Percentiles rank a stretch among this genome's conserved stretches.
Conservation (phyloP, 2,888 invertebrate species). For the Dicyrtoma fusca region DNA sequence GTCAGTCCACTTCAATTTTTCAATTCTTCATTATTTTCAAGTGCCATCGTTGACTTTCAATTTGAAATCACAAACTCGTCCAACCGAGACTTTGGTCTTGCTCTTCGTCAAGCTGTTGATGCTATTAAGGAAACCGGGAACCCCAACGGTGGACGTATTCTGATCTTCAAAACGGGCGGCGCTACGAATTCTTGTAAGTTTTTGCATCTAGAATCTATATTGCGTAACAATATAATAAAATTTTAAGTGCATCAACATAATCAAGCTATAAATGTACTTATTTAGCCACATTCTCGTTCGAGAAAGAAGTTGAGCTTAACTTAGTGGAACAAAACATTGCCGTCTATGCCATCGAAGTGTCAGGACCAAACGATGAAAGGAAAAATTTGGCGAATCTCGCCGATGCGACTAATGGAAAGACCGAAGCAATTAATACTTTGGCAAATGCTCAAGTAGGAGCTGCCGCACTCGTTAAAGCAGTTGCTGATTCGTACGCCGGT, state of each 20-base stretch:
- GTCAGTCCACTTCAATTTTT: too few species aligned
- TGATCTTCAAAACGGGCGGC: conserved; percentile 19
- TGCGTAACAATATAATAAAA: too few species aligned
- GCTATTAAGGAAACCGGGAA: background rate
- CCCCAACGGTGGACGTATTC: conserved; percentile 1
- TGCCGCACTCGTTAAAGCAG: too few species aligned
- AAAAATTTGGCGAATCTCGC: background rate
- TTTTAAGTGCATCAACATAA: too few species aligned
- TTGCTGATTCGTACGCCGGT: too few species aligned
- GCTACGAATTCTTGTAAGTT: conserved; percentile 1
- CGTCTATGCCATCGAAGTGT: conserved; percentile 13
- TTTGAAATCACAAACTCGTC: background rate
- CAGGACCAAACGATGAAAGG: background rate
- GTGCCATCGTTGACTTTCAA: background rate
- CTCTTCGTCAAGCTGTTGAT: conserved; percentile 16
- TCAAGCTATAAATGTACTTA: too few species aligned
- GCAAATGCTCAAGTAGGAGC: too few species aligned
- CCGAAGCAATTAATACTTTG: background rate
- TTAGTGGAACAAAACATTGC: conserved; percentile 3
- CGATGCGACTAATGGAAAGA: background rate
- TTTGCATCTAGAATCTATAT: too few species aligned
- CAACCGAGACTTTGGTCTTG: conserved; percentile 16
- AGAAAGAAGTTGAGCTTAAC: background rate
- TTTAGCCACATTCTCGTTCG: background rate
- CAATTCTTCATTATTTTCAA: conserved; percentile 2